Evolutionary conservation across 1,140 invertebrate species (phyloP).

Genomic region (Philopotamus ludificatus): DNA sequence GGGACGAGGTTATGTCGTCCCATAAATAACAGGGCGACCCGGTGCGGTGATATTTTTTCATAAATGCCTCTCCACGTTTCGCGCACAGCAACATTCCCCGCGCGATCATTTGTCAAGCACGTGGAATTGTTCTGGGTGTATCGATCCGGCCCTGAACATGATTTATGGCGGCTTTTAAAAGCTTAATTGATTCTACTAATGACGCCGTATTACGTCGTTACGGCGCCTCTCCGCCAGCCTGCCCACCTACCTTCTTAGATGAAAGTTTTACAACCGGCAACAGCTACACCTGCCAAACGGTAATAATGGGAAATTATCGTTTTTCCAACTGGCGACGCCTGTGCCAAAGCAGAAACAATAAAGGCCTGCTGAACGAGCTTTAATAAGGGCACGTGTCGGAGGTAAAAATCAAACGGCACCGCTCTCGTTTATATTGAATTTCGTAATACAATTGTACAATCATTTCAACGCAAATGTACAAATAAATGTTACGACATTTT

Average conservation of each 20-base stretch:
- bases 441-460: no score
- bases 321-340: conserved; percentile 3
- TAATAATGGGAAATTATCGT: conserved; percentile 8
- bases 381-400: no score
- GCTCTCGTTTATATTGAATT: no score
- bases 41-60: conserved; percentile 29
- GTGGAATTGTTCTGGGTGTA: conserved; percentile 32
- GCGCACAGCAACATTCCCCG: not conserved
- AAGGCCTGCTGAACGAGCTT: no score
- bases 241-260: conserved; percentile 18
- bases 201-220: conserved; percentile 41
- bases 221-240: not conserved
- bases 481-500: no score
- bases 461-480: no score
- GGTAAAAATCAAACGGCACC: no score
- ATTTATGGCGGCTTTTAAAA: conserved; percentile 41
- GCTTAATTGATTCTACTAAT: conserved; percentile 42
- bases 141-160: conserved; percentile 34
- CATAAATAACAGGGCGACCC: conserved; percentile 9
- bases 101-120: conserved; percentile 37
- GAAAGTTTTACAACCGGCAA: conserved; percentile 35
- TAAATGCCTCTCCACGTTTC: conserved; percentile 21
- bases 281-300: conserved; percentile 29
- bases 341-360: not conserved
- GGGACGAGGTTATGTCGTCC: not conserved